Base-by-base conservation (phyloP, 1,140 invertebrate genomes). In the Drusus annulatus region DNA sequence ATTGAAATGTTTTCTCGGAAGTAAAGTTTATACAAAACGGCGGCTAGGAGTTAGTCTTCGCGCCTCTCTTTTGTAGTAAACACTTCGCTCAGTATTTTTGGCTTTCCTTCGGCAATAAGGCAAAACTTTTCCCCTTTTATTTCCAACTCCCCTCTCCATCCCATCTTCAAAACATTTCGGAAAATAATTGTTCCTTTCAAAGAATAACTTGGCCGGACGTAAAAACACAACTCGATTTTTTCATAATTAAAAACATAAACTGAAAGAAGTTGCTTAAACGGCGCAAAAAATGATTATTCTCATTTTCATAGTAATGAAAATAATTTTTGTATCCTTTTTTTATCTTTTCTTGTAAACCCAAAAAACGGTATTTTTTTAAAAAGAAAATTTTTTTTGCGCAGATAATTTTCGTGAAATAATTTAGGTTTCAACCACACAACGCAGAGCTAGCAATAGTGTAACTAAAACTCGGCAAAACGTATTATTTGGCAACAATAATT, bases 1-100 rank as follows among this genome's bases (percentile, higher is more conserved):
- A 71, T 71, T 71, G 68, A 71, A 71, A 71, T 71, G 68, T 71
- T 71, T 71, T 17, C 68, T 71, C 68, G 19, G 25, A 25, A 71
- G 54, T 71, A 54, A 71, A 71, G 68, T 71, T 71, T 71, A 19
- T 31, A 25, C 63, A 50, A 50, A 50, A 50, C 31, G 31, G 15
- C 10, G 15, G 36, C 17, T n/a, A 21, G 16, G 6, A 45, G 36
- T 45, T 13, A 45, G 36, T 45, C 36, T 45, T 71, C 25, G 17
- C 19, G 68, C 50, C 19, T 23, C 10, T 23, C 68, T 60, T 71
- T 71, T 71, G 45, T 71, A 52, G 17, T 31, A n/a, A 51, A 52
- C 50, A 21, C 25, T 28, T 28, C 25, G 2, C 25, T 28, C 36
- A 13, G 19, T 50, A 54, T 71, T 71, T 69, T 71, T 71, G 36